Evolutionary conservation across 2,888 invertebrate genomes (phyloP).

Genomic region (Callinectes sapidus): DNA sequence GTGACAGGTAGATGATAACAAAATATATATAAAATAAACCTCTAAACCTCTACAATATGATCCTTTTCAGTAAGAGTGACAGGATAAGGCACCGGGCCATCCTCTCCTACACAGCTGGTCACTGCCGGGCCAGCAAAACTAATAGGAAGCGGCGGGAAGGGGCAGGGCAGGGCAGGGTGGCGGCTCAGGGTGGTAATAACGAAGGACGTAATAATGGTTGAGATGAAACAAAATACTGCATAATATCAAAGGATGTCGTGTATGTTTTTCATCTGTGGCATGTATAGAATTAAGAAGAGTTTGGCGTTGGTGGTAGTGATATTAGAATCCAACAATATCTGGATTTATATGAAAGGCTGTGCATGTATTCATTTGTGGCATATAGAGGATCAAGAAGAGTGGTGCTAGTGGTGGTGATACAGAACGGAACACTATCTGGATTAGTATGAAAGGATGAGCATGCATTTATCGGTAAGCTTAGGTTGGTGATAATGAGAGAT

Average conservation of each 20-base stretch:
- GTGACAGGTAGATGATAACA: neutral
- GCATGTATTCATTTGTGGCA: too few relatives aligned
- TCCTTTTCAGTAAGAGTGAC: neutral
- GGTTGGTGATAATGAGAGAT: neutral
- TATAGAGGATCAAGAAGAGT: too few relatives aligned
- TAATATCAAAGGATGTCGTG: too few relatives aligned
- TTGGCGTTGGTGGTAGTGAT: too few relatives aligned
- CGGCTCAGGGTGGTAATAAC: neutral
- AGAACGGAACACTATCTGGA: too few relatives aligned
- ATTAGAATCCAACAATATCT: too few relatives aligned
- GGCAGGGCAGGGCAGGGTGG: neutral
- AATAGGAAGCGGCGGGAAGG: neutral
- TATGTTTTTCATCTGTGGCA: too few relatives aligned
- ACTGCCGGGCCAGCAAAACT: neutral
- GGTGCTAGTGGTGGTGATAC: too few relatives aligned
- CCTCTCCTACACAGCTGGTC: neutral
- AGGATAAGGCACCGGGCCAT: slow-evolving; percentile 24
- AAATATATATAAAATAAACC: neutral
- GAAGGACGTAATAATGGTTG: neutral
- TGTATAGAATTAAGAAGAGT: too few relatives aligned
- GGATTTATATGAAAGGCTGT: too few relatives aligned
- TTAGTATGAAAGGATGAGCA: too few relatives aligned
- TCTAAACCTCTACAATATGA: neutral
- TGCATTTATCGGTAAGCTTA: neutral
- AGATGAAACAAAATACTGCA: too few relatives aligned